These are phyloP conservation scores for Orycteropus afer DNA, from an alignment of 2,113 vertebrate species.

Conservation along the genomic window DNA sequence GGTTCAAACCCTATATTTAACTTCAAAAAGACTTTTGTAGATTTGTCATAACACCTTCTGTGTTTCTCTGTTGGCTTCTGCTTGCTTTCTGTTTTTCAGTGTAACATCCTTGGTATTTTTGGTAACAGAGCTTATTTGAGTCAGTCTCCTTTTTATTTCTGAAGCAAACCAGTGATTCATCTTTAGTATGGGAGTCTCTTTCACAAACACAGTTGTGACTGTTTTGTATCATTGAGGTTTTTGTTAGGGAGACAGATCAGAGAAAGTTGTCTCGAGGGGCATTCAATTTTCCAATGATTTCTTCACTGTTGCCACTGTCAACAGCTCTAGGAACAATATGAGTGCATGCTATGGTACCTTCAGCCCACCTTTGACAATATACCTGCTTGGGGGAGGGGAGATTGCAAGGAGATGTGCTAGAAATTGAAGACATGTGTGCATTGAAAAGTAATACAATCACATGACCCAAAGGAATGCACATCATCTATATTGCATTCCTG, in stretches of 20 bases:
- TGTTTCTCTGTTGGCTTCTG: background rate
- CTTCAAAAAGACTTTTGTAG: slow-evolving; percentile 39
- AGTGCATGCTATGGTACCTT: background rate
- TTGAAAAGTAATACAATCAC: background rate
- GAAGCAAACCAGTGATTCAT: slow-evolving; percentile 50
- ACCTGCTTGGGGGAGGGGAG: background rate
- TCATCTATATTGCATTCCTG: background rate
- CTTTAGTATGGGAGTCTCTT: background rate
- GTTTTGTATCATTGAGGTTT: background rate
- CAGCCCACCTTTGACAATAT: background rate
- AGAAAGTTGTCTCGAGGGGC: background rate
- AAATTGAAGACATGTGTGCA: background rate
- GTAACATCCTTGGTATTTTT: slow-evolving; percentile 67
- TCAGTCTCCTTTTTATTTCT: slow-evolving; percentile 52
- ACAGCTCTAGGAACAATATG: background rate
- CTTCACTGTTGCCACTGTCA: background rate
- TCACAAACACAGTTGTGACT: background rate
- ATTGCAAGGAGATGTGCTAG: background rate
- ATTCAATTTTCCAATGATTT: background rate
- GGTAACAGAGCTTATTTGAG: slow-evolving; percentile 56
- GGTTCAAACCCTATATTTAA: slow-evolving; percentile 27
- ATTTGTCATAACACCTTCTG: background rate
- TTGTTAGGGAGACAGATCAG: background rate
- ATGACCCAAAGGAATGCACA: background rate
- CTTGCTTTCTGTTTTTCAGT: slow-evolving; percentile 46